These are phyloP conservation scores for Haliclona indistincta DNA, from an alignment of 37 sponge, comb jelly and placozoan species.

Conservation along the genomic window DNA sequence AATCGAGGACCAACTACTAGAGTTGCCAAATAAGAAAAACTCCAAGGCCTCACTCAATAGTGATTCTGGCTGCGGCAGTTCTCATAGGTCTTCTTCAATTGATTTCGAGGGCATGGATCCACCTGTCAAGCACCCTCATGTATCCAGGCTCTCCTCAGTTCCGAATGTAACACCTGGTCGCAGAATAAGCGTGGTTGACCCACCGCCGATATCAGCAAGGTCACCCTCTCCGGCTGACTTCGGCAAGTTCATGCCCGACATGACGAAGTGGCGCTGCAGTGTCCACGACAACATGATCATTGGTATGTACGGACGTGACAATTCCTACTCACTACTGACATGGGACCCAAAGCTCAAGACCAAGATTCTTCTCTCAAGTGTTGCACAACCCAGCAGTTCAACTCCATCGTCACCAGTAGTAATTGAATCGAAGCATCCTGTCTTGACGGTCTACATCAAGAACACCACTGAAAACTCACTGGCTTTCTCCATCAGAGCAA, in stretches of 20 bases:
- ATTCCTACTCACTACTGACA: conserved; percentile 45
- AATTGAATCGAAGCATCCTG: conserved; percentile 10
- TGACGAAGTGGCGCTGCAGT: conserved; percentile 20
- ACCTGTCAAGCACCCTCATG: too few relatives aligned
- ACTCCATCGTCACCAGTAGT: conserved; percentile 1
- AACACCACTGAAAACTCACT: conserved; percentile 24
- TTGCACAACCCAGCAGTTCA: conserved; percentile 42
- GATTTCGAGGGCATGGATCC: too few relatives aligned
- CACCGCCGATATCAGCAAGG: background rate
- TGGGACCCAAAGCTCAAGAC: conserved; percentile 56
- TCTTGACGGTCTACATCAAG: conserved; percentile 23
- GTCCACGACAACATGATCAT: conserved; percentile 35
- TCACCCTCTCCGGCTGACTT: background rate
- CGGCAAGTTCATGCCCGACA: background rate
- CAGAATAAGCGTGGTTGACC: background rate
- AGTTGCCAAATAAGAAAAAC: background rate
- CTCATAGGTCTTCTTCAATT: too few relatives aligned
- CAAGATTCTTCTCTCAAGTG: conserved; percentile 23
- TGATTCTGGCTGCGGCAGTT: background rate
- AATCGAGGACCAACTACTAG: background rate
- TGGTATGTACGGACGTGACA: conserved; percentile 34
- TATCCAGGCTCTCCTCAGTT: too few relatives aligned
- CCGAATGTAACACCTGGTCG: too few relatives aligned
- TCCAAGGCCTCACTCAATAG: too few relatives aligned
- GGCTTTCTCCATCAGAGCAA: conserved; percentile 38